Conservation (phyloP, 2,113 vertebrate genomes). For the Chitala chitala region DNA sequence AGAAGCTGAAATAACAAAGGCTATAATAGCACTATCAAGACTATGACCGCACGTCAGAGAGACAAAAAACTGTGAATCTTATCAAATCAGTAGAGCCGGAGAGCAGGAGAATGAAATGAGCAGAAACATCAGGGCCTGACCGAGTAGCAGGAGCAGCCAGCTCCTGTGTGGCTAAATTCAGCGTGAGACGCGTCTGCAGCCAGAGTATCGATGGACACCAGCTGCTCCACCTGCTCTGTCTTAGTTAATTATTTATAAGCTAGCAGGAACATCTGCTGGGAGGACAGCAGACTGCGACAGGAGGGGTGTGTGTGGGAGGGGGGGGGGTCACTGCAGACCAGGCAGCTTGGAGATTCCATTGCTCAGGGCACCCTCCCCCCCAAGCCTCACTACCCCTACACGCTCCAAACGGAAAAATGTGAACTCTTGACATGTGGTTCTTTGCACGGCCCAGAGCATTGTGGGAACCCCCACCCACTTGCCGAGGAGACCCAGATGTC, state of each 20-base stretch:
- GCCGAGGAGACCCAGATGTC: conserved; percentile 21
- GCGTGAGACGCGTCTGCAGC: neutral
- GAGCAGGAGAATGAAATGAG: no score
- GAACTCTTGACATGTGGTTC: conserved; percentile 24
- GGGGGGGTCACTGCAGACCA: neutral
- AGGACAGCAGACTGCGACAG: conserved; percentile 3
- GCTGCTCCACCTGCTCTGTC: conserved; percentile 3
- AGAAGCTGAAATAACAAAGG: neutral
- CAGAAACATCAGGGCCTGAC: no score
- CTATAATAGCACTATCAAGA: neutral
- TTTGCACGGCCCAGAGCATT: conserved; percentile 19
- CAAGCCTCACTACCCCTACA: neutral
- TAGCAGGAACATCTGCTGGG: conserved; percentile 13
- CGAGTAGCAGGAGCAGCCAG: no score
- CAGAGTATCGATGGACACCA: conserved; percentile 17
- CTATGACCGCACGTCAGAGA: no score
- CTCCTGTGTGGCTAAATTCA: no score
- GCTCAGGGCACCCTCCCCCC: neutral
- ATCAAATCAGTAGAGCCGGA: no score
- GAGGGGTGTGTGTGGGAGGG: conserved; percentile 14
- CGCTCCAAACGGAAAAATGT: conserved; percentile 25
- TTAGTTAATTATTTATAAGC: conserved; percentile 19
- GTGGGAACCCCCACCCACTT: conserved; percentile 21
- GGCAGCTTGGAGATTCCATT: neutral
- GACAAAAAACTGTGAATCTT: no score